phyloP scores from a whole-genome alignment of 2,797 vertebrate species.

The Pristis pectinata region DNA sequence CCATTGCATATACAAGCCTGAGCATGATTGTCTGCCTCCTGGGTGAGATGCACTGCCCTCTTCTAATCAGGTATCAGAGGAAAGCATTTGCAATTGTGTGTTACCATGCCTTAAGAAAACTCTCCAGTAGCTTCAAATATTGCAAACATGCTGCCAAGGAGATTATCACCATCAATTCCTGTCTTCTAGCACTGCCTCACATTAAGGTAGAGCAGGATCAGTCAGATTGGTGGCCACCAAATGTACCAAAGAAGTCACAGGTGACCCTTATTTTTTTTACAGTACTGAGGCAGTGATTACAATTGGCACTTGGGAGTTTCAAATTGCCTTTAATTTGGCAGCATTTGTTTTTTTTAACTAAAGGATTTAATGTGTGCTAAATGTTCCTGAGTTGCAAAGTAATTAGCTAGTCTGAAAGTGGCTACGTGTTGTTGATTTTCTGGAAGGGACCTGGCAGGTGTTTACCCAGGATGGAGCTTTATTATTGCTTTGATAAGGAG shows the following conservation, averaged over 20 bases:
- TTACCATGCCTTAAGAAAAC: not conserved
- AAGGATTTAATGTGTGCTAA: not conserved
- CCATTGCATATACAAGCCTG: not conserved
- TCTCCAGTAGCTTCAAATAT: not conserved
- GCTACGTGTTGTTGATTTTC: not conserved
- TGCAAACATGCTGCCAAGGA: not conserved
- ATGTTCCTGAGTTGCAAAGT: not conserved
- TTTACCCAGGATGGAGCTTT: too few relatives aligned
- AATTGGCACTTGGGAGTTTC: not conserved
- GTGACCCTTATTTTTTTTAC: not conserved
- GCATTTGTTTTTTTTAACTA: not conserved
- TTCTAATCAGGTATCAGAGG: not conserved
- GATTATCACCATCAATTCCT: not conserved
- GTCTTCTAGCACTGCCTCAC: too few relatives aligned
- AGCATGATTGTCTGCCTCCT: not conserved
- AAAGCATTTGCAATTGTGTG: not conserved
- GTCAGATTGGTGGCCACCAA: not conserved
- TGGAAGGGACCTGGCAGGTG: not conserved
- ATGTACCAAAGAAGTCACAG: not conserved
- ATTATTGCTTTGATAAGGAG: not conserved
- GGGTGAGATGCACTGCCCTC: not conserved
- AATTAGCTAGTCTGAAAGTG: not conserved
- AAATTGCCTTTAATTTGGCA: not conserved
- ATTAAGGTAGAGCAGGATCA: not conserved
- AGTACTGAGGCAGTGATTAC: not conserved